Evolutionary conservation across 2,888 invertebrate species (phyloP), one percentile per base, ranked within the genome.

Genomic region (Petrophora chlorosata): DNA sequence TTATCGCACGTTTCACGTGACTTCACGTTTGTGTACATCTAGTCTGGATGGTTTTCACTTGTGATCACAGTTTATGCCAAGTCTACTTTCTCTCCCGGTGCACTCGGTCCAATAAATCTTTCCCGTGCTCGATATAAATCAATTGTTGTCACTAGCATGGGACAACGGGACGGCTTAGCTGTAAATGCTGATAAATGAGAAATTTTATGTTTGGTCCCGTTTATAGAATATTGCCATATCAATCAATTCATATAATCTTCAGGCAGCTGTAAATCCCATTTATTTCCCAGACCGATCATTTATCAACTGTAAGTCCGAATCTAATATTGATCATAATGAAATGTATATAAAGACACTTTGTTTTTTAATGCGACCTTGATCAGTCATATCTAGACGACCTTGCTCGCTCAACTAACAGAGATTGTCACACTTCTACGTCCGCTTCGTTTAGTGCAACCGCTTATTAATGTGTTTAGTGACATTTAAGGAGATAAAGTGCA

Each of bases 301-400:
- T n/a, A n/a, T n/a, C n/a, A n/a, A n/a, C n/a, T n/a, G n/a, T n/a
- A n/a, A n/a, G n/a, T 12, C 10, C 9, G 10, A 19, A 34, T 16
- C 15, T 44, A 9, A 9, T n/a, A 22, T 4, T 5, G 7, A 32
- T 3, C 12, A 23, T 5, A 38, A 14, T 28, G 8, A 29, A 22
- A 17, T 34, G 5, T 26, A 14, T 39, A 39, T 22, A 22, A 38
- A 33, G 10, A 61, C 54, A 57, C 44, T 51, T 56, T 62, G 55
- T 67, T 71, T 67, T 64, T 67, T 63, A 70, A 65, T 61, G 51
- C 70, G 73, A 68, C 80, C 81, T 81, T 76, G 69, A 66, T 70
- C 70, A 68, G 69, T 73, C 73, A 73, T 72, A 73, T 74, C 75
- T 67, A 56, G 73, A 69, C 73, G 80, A 73, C 82, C 82, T 83